Evolutionary conservation across 2,888 invertebrate species (phyloP).

Genomic region (Calameuta idolon): DNA sequence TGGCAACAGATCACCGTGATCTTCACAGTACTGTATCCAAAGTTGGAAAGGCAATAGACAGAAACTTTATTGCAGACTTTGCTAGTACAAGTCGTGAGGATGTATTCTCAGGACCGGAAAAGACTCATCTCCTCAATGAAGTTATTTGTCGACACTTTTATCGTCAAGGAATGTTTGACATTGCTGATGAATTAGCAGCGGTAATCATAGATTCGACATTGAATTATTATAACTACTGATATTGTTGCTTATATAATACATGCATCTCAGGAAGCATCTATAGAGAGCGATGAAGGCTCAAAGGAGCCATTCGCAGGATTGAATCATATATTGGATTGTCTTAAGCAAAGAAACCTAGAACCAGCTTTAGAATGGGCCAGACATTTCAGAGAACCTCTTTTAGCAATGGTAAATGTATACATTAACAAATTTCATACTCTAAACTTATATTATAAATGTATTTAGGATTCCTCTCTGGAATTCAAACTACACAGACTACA

Average conservation of each 20-base stretch:
- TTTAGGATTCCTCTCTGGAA: constrained; percentile 77
- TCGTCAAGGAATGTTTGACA: constrained; percentile 93
- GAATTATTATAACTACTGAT: neutral
- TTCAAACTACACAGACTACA: constrained; percentile 85
- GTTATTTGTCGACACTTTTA: constrained; percentile 96
- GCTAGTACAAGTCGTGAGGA: constrained; percentile 88
- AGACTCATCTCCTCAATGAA: constrained; percentile 80
- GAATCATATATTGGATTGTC: constrained; percentile 88
- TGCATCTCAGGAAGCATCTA: constrained; percentile 74
- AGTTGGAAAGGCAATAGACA: constrained; percentile 96
- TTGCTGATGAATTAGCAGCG: constrained; percentile 83
- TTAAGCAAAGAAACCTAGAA: constrained; percentile 83
- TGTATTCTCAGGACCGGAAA: constrained; percentile 79
- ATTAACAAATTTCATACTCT: neutral
- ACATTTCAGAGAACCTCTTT: constrained; percentile 79
- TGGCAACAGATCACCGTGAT: constrained; percentile 87
- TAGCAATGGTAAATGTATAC: constrained; percentile 49
- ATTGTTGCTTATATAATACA: neutral
- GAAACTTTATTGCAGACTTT: constrained; percentile 94
- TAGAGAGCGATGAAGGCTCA: constrained; percentile 74
- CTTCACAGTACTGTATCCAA: constrained; percentile 88
- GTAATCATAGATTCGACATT: constrained; percentile 58
- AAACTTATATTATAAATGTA: constrained; percentile 13
- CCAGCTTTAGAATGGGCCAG: constrained; percentile 92
- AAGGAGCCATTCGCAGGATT: constrained; percentile 85